Evolutionary conservation across 1,140 invertebrate genomes (phyloP).

Genomic region (Helicorthomorpha holstii): DNA sequence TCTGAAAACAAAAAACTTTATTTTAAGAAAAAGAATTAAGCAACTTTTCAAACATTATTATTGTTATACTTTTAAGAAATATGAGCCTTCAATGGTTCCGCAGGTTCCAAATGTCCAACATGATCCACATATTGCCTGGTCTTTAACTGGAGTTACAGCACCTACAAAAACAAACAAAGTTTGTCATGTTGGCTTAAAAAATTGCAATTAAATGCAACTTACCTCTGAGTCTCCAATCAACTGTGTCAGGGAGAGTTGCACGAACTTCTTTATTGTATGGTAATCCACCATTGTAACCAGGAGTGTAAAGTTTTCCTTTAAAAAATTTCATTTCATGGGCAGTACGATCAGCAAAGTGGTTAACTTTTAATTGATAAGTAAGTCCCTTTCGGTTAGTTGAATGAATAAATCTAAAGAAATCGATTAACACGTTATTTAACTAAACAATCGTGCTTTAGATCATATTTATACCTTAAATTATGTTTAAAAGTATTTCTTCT

Average conservation of each 20-base stretch:
- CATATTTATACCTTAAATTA: not conserved
- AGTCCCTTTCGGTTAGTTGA: slow-evolving; percentile 62
- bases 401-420: slow-evolving; percentile 50
- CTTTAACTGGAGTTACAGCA: slow-evolving; percentile 87
- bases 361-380: slow-evolving; percentile 56
- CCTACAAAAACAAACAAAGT: too few species aligned
- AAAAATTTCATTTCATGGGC: slow-evolving; percentile 60
- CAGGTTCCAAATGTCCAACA: slow-evolving; percentile 94
- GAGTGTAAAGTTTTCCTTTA: slow-evolving; percentile 47
- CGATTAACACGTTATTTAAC: too few species aligned
- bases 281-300: slow-evolving; percentile 49
- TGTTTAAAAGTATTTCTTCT: not conserved
- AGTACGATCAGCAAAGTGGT: slow-evolving; percentile 73
- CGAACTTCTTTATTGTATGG: slow-evolving; percentile 39
- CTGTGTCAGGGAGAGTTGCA: slow-evolving; percentile 38
- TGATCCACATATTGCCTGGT: slow-evolving; percentile 90
- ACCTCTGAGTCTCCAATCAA: slow-evolving; percentile 77
- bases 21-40: too few species aligned
- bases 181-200: too few species aligned
- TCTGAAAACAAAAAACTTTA: slow-evolving; percentile 40
- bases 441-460: too few species aligned
- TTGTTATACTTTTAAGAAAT: slow-evolving; percentile 38
- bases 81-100: slow-evolving; percentile 79
- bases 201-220: too few species aligned
- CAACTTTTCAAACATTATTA: not conserved